Evolutionary conservation across 2,113 vertebrate genomes (phyloP).

Genomic region (Podilymbus podiceps): DNA sequence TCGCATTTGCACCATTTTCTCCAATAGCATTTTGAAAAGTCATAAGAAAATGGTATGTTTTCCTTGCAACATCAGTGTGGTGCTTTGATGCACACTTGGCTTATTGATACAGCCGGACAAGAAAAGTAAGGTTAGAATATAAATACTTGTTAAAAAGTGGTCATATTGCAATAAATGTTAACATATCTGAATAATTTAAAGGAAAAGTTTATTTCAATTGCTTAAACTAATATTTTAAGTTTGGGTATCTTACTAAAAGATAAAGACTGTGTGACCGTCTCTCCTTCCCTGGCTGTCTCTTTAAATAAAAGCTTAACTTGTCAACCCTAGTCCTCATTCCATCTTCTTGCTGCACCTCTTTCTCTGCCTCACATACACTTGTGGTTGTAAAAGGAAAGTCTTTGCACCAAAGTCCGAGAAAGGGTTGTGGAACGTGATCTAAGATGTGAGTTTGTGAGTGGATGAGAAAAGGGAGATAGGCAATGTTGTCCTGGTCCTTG

Average conservation of each 20-base stretch:
- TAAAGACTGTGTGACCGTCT: not conserved
- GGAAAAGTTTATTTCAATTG: not conserved
- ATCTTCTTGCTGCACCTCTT: not conserved
- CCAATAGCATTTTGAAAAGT: not conserved
- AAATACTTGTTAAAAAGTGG: not conserved
- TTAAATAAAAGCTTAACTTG: not conserved
- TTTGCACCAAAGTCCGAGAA: not conserved
- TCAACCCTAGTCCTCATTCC: not conserved
- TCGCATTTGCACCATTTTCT: not conserved
- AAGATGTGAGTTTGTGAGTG: not conserved
- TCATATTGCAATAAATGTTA: not conserved
- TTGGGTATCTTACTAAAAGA: not conserved
- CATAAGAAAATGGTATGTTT: not conserved
- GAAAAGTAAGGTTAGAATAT: not conserved
- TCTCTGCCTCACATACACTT: fast-evolving
- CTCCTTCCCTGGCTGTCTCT: not conserved
- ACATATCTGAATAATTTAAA: not conserved
- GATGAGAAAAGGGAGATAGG: not conserved
- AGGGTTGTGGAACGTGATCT: fast-evolving
- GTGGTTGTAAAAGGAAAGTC: not conserved
- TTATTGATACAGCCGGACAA: not conserved
- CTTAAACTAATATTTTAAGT: not conserved
- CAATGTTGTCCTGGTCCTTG: not conserved
- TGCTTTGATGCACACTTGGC: not conserved
- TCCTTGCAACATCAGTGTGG: not conserved